Percentiles rank a stretch among this genome's conserved stretches.
Evolutionary conservation across 2,888 invertebrate species (phyloP).

Genomic region (Uropetala carovei): DNA sequence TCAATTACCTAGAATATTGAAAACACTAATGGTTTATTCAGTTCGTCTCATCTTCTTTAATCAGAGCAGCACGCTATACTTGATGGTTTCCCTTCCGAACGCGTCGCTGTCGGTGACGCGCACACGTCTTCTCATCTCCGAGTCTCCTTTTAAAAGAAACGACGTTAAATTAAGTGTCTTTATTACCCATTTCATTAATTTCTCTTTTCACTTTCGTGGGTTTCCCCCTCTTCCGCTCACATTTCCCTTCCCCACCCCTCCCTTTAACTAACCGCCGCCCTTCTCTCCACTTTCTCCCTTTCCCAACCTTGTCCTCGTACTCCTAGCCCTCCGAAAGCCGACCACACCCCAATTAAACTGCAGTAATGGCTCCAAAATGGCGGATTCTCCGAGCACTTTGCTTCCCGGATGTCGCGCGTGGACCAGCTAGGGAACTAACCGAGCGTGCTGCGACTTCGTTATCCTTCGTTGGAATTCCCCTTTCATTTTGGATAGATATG

Average conservation of each 20-base stretch:
- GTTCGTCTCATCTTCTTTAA: too few relatives aligned
- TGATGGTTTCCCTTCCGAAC: too few relatives aligned
- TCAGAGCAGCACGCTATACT: too few relatives aligned
- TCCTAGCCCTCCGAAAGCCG: neutral
- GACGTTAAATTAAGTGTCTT: neutral
- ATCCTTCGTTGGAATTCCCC: too few relatives aligned
- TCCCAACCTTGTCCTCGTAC: neutral
- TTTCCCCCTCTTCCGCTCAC: slow-evolving; percentile 67
- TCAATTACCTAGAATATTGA: too few relatives aligned
- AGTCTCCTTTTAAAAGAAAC: too few relatives aligned
- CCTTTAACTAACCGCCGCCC: neutral
- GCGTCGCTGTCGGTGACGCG: too few relatives aligned
- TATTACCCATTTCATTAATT: neutral
- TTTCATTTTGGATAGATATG: too few relatives aligned
- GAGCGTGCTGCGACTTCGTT: too few relatives aligned
- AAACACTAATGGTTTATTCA: too few relatives aligned
- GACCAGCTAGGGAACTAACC: too few relatives aligned
- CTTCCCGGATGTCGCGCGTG: neutral
- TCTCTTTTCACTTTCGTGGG: slow-evolving; percentile 36
- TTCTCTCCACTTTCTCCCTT: neutral
- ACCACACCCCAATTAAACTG: slow-evolving; percentile 54
- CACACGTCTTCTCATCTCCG: too few relatives aligned
- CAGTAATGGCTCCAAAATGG: slow-evolving; percentile 37
- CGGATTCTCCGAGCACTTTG: neutral
- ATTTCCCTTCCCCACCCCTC: slow-evolving; percentile 10